Base-by-base conservation (phyloP, 1,140 invertebrate genomes). In the Aphidius ervi region DNA sequence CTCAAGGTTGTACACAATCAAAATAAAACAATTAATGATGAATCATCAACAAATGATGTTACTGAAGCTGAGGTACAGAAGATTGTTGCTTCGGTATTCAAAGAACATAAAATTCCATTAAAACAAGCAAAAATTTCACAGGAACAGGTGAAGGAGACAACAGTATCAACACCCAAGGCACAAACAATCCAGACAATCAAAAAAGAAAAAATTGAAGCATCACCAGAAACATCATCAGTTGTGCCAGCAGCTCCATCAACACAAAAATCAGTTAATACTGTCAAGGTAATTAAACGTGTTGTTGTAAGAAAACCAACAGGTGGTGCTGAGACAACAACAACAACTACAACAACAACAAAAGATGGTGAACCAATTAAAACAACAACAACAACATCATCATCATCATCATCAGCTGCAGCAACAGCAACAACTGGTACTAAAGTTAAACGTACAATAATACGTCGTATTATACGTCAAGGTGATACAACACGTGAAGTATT, bases 51-150 rank as follows among this genome's bases (percentile, higher is more conserved):
- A 41, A 47, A 41, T 39, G 76, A 79, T 43, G 78, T 79, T 1
- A 79, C 78, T 2, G 78, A 80, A 56, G 77, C 73, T 4, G 75
- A 80, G 47, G 78, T 80, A 5, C 78, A 80, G 48, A 79, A 80
- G 58, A 79, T 80, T 31, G 76, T 80, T 1, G 76, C 76, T 0
- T 77, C 77, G 8, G 76, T 79, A 1, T 79, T 80, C 40, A 78
- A 79, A 46, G 77, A 80, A 31, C 78, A 80, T 43, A 80, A 79
- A 52, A 78, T 79, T 23, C 74, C 77, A 9, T 43, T 78, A 16
- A 79, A 80, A 56, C 68, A 78, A 61, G 6, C 23, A 16, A 63
- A 61, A 59, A 59, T 61, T 59, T 56, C 50, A 10, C 69, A 68
- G 47, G 74, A 77, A 56, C 40, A 46, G 63, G 68, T 52, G 55